A percentile compares a stretch with the other conserved stretches of the same genome.
Conservation (phyloP, 2,888 invertebrate genomes). For the Leucophenga maculata region DNA sequence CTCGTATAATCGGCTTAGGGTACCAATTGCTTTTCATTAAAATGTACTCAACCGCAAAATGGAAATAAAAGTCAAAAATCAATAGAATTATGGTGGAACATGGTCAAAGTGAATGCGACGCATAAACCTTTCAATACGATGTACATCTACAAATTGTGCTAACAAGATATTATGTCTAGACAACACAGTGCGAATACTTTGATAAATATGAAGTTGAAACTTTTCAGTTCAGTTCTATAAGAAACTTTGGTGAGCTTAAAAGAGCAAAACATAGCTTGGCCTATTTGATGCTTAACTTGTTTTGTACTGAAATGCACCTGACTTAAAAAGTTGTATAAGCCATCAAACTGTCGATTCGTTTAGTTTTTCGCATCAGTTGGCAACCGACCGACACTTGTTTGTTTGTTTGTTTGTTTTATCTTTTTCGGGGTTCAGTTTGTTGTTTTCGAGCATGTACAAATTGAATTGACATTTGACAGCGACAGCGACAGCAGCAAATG, state of each 20-base stretch:
- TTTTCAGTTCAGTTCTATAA: too few relatives aligned
- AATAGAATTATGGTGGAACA: conserved; percentile 37
- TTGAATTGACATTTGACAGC: conserved; percentile 34
- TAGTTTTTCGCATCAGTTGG: not conserved
- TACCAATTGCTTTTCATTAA: conserved; percentile 44
- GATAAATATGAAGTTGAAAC: too few relatives aligned
- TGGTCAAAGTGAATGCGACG: not conserved
- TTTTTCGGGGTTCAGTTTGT: not conserved
- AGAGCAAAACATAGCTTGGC: too few relatives aligned
- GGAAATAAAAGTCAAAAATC: conserved; percentile 47
- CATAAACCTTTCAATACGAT: too few relatives aligned
- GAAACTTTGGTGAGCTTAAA: too few relatives aligned
- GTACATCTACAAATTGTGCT: too few relatives aligned
- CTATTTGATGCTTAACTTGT: too few relatives aligned
- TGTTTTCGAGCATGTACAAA: conserved; percentile 12
- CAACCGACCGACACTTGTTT: not conserved
- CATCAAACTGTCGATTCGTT: conserved; percentile 10
- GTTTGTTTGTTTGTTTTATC: not conserved
- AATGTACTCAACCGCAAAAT: conserved; percentile 45
- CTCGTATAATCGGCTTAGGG: conserved; percentile 48
- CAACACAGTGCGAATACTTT: too few relatives aligned
- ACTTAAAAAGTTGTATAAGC: conserved; percentile 1
- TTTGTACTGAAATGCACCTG: not conserved
- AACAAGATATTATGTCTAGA: too few relatives aligned
- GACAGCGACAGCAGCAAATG: not conserved